A percentile compares a stretch with the other conserved stretches of the same genome.
Evolutionary conservation across 2,797 vertebrate species (phyloP).

Genomic region (Atherinosoma microstoma): DNA sequence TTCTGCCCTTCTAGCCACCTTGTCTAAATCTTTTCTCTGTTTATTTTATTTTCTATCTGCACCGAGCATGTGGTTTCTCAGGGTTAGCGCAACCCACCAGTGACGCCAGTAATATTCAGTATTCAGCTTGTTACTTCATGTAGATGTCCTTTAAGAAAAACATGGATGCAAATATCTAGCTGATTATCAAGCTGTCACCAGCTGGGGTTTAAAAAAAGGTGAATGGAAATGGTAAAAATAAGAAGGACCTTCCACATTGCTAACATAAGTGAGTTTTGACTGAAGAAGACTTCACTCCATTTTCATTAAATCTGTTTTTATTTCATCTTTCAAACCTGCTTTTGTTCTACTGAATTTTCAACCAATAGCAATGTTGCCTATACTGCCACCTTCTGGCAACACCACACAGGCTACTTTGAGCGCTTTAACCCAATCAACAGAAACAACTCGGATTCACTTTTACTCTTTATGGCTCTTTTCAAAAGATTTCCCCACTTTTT

Average conservation of each 20-base stretch:
- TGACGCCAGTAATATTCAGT: constrained; percentile 33
- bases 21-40: constrained; percentile 62
- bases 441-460: background rate
- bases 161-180: too few species aligned
- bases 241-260: too few species aligned
- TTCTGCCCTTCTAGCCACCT: constrained; percentile 73
- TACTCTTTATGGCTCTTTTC: background rate
- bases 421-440: too few species aligned
- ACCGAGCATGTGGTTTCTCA: constrained; percentile 55
- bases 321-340: too few species aligned
- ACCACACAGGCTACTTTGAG: too few species aligned
- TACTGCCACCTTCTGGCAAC: background rate
- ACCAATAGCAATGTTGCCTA: background rate
- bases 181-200: background rate
- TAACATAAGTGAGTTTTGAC: too few species aligned
- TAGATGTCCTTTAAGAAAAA: background rate
- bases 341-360: background rate
- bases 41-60: constrained; percentile 36
- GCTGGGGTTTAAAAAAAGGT: too few species aligned
- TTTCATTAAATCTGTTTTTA: too few species aligned
- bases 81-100: constrained; percentile 42
- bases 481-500: background rate
- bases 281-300: too few species aligned
- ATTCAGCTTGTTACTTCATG: constrained; percentile 25
- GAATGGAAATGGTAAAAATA: too few species aligned